These are phyloP conservation scores for Lysandra bellargus DNA, from an alignment of 2,888 invertebrate genomes.

Conservation along the genomic window DNA sequence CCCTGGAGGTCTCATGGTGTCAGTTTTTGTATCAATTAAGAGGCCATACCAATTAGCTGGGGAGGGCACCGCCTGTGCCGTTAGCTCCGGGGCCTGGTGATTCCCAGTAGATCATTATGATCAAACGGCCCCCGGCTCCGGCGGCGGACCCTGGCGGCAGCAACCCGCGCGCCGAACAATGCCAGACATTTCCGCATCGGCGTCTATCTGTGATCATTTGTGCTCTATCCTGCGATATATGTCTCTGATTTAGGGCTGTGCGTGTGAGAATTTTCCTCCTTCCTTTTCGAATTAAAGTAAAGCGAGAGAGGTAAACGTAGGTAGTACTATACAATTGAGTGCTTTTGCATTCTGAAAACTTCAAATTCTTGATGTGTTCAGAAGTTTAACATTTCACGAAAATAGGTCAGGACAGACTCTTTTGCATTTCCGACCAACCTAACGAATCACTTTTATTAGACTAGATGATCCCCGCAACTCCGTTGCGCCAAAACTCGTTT, in stretches of 20 bases:
- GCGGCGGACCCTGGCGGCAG: neutral
- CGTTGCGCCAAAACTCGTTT: no score
- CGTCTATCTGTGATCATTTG: neutral
- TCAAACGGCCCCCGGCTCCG: slow-evolving; percentile 35
- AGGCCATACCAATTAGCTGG: slow-evolving; percentile 36
- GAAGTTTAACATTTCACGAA: no score
- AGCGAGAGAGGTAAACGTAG: neutral
- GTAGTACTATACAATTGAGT: no score
- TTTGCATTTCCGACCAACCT: no score
- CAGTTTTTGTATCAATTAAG: slow-evolving; percentile 42
- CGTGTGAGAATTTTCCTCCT: neutral
- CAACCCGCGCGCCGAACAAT: neutral
- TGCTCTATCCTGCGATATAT: neutral
- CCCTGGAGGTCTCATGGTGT: slow-evolving; percentile 35
- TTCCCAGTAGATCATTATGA: slow-evolving; percentile 37
- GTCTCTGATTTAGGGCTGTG: neutral
- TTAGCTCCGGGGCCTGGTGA: slow-evolving; percentile 35
- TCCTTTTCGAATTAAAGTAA: neutral
- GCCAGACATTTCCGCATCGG: neutral
- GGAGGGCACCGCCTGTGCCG: slow-evolving; percentile 38
- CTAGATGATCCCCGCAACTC: no score
- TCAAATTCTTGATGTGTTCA: no score
- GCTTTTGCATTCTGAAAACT: no score
- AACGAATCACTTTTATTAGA: no score
- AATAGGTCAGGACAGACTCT: no score